Evolutionary conservation across 30 jellyfish, hydroid and myxozoan genomes (phyloP), one percentile per base, ranked within the genome.

Genomic region (Hydractinia symbiolongicarpus): DNA sequence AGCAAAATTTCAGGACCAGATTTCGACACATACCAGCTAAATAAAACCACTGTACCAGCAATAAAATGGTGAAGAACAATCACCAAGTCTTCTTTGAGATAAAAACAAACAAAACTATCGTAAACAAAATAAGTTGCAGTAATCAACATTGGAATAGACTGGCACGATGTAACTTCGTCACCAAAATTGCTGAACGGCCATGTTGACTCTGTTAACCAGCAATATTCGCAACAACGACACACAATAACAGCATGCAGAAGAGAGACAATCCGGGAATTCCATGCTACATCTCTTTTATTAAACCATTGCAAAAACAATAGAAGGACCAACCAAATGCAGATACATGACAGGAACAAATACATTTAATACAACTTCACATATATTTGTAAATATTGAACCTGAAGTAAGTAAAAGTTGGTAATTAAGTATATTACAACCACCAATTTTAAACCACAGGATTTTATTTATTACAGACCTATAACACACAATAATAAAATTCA

Each of bases 181-280:
- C 97, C 97, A 56, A 89, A 72, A 11, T 51, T 75, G 15, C 72
- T 11, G 57, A 89, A 89, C 7, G 95, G 97, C 79, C 93, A 77
- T 64, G 19, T 51, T 30, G 61, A 68, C 14, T 73, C 95, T 15
- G 76, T 0, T 30, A 6, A 85, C 53, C 9, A 55, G 21, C 86
- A 77, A 14, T 62, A 40, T 57, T 89, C 95, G 7, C 72, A 8
- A 5, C 77, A 10, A 30, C 89, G 84, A 11, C 85, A 51, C 8
- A 77, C 86, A 0, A 79, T 74, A 73, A 89, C 30, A 5, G 97
- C 95, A 61, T 89, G 97, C 19, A 67, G 19, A 84, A 89, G 72
- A 4, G 97, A 93, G 8, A 89, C 70, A 17, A 89, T 55, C 16
- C 97, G 83, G 82, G 90, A 84, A 76, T 80, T 89, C 95, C 95